These are phyloP conservation scores for Lithosia quadra DNA, from an alignment of 2,888 invertebrate species.

Conservation along the genomic window DNA sequence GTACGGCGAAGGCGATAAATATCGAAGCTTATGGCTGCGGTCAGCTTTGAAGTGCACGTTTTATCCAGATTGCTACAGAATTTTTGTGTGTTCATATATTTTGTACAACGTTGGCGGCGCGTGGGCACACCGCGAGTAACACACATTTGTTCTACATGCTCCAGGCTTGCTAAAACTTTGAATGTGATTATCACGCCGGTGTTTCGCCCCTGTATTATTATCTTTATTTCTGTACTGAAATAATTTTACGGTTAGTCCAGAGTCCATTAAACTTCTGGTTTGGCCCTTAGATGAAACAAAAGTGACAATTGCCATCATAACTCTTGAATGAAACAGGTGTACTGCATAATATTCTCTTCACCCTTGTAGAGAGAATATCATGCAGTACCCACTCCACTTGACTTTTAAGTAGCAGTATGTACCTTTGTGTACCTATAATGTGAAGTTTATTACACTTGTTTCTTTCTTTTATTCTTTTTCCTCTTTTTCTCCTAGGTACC, in stretches of 20 bases:
- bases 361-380: no score
- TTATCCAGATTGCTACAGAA: constrained; percentile 70
- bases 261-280: no score
- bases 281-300: no score
- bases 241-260: background rate
- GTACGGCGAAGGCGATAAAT: constrained; percentile 77
- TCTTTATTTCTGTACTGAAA: background rate
- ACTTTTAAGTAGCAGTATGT: no score
- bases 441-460: no score
- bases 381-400: no score
- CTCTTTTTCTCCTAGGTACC: no score
- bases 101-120: constrained; percentile 39
- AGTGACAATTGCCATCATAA: no score
- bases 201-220: background rate
- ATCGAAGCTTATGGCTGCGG: constrained; percentile 82
- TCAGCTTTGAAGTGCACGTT: constrained; percentile 73
- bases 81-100: constrained; percentile 53
- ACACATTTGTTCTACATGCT: constrained; percentile 42
- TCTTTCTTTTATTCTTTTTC: no score
- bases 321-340: no score
- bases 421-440: no score
- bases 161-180: constrained; percentile 38
- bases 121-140: constrained; percentile 40
- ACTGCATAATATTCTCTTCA: no score
- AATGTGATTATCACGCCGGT: constrained; percentile 36